A percentile compares a stretch with the other conserved stretches of the same genome.
These are phyloP conservation scores for human DNA, from an alignment of 2,113 vertebrate species.

Conservation along the genomic window DNA sequence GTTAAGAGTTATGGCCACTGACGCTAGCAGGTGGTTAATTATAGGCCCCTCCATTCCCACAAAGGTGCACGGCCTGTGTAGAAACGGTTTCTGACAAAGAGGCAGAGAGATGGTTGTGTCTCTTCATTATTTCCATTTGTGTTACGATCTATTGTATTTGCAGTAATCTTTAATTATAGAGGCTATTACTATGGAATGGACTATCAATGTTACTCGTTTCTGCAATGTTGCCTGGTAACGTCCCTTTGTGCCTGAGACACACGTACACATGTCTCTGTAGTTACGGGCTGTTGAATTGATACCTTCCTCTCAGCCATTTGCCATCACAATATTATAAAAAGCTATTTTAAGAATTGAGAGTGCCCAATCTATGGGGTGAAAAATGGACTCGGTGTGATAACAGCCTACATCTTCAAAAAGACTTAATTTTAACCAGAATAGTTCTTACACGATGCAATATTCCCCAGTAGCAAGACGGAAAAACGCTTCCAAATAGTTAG, in stretches of 20 bases:
- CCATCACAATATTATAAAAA: neutral
- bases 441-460: neutral
- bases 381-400: neutral
- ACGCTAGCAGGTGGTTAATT: constrained; percentile 49
- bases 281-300: constrained; percentile 56
- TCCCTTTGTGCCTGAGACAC: constrained; percentile 70
- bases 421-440: neutral
- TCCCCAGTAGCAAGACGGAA: neutral
- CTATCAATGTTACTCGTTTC: constrained; percentile 76
- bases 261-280: constrained; percentile 43
- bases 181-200: constrained; percentile 80
- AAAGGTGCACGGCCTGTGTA: neutral
- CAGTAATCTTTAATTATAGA: constrained; percentile 83
- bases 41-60: neutral
- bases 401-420: constrained; percentile 8
- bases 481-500: neutral
- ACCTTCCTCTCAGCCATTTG: constrained; percentile 2
- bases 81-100: neutral
- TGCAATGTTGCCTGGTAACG: constrained; percentile 83
- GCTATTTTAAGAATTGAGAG: neutral
- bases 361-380: neutral
- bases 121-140: constrained; percentile 64
- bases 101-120: neutral
- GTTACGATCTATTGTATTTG: constrained; percentile 81
- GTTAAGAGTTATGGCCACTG: neutral